These are phyloP conservation scores for Spicauda simplicius DNA, from an alignment of 2,888 invertebrate genomes.

Conservation along the genomic window DNA sequence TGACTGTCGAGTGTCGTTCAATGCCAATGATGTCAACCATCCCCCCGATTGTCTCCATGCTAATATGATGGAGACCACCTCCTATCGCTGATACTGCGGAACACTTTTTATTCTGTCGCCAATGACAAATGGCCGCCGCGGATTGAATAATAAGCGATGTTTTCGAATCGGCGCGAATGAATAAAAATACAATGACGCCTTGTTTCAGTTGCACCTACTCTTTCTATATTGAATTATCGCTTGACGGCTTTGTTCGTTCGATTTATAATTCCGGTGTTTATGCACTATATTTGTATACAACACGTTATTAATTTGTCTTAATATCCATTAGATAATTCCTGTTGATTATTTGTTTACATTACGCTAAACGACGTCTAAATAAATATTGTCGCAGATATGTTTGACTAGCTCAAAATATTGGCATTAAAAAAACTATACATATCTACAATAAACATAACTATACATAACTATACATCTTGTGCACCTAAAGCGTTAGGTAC, in stretches of 20 bases:
- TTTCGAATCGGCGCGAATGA: slow-evolving; percentile 49
- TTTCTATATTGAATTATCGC: slow-evolving; percentile 28
- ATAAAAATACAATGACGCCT: slow-evolving; percentile 49
- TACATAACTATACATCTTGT: no score
- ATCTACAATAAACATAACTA: no score
- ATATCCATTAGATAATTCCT: no score
- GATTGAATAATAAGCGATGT: slow-evolving; percentile 67
- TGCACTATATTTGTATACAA: no score
- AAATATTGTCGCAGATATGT: no score
- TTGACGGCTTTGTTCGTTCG: slow-evolving; percentile 23
- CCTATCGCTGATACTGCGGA: slow-evolving; percentile 52
- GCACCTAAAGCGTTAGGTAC: no score
- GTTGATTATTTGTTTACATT: no score
- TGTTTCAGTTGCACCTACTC: slow-evolving; percentile 31
- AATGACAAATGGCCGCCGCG: slow-evolving; percentile 62
- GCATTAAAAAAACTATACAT: no score
- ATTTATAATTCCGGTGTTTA: background rate
- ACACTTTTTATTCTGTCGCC: slow-evolving; percentile 60
- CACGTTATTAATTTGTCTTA: no score
- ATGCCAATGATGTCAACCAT: slow-evolving; percentile 66
- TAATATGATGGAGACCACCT: slow-evolving; percentile 65
- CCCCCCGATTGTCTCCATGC: slow-evolving; percentile 68
- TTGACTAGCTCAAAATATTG: no score
- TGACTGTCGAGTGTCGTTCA: slow-evolving; percentile 59
- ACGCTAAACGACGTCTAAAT: no score